Conservation (phyloP, 2,888 invertebrate genomes). For the Phengaris arion region DNA sequence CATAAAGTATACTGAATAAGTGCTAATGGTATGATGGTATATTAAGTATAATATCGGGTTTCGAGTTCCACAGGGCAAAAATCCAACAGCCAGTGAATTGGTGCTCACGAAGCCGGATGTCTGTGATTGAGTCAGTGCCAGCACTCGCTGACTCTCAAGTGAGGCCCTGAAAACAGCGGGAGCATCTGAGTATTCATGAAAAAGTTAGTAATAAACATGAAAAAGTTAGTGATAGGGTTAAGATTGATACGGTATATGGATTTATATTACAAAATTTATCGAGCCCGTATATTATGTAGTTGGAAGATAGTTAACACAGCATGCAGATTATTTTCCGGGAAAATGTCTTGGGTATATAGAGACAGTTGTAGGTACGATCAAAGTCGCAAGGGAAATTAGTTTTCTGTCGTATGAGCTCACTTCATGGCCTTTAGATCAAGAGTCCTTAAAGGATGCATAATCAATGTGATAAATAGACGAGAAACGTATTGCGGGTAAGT, state of each 20-base stretch:
- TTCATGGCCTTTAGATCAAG: slow-evolving; percentile 43
- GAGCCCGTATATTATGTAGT: no score
- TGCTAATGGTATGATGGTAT: slow-evolving; percentile 29
- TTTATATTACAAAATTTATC: no score
- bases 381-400: neutral
- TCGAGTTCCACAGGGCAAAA: slow-evolving; percentile 53
- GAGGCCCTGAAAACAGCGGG: slow-evolving; percentile 48
- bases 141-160: slow-evolving; percentile 51
- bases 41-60: slow-evolving; percentile 45
- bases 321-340: no score
- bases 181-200: neutral
- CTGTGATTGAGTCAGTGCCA: slow-evolving; percentile 71
- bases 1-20: slow-evolving; percentile 22
- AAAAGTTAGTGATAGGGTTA: no score
- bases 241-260: no score
- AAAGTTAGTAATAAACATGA: no score
- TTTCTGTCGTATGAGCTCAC: slow-evolving; percentile 26
- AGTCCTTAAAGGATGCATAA: slow-evolving; percentile 60
- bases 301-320: no score
- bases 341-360: no score
- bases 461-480: slow-evolving; percentile 73
- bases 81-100: slow-evolving; percentile 54
- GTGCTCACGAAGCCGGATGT: slow-evolving; percentile 63
- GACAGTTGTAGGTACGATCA: neutral
- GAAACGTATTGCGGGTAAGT: slow-evolving; percentile 67